Conservation (phyloP, 2,888 invertebrate genomes). For the Drymonia ruficornis region DNA sequence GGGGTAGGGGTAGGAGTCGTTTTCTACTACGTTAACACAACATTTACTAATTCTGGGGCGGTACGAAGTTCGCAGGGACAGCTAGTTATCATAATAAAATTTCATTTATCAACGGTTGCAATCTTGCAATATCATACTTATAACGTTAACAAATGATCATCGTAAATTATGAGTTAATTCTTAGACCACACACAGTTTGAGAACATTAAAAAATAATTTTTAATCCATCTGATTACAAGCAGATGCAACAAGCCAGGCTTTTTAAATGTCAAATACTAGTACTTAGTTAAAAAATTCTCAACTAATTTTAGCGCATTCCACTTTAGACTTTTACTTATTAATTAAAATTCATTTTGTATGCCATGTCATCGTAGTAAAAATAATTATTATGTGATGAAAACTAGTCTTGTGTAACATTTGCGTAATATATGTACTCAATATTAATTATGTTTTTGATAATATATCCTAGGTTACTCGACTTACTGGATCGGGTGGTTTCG, state of each 20-base stretch:
- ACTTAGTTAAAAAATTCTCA: constrained; percentile 33
- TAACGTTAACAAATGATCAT: too few relatives aligned
- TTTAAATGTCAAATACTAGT: constrained; percentile 49
- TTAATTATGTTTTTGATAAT: too few relatives aligned
- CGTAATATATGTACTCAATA: neutral
- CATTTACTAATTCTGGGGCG: too few relatives aligned
- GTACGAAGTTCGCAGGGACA: too few relatives aligned
- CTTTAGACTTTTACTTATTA: constrained; percentile 3
- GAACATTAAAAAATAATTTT: constrained; percentile 41
- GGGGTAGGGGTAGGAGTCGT: too few relatives aligned
- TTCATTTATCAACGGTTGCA: too few relatives aligned
- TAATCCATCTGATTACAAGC: constrained; percentile 43
- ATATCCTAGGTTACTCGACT: too few relatives aligned
- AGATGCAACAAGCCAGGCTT: constrained; percentile 41
- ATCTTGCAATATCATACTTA: too few relatives aligned
- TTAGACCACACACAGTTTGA: constrained; percentile 49
- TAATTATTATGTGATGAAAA: neutral
- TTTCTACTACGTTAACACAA: too few relatives aligned
- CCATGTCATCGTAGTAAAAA: neutral
- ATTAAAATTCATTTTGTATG: constrained; percentile 12
- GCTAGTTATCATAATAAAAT: too few relatives aligned
- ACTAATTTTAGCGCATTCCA: constrained; percentile 33
- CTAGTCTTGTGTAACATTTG: neutral
- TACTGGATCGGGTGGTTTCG: too few relatives aligned
- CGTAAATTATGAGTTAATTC: neutral